Evolutionary conservation across 1,140 invertebrate genomes (phyloP), one percentile per base, ranked within the genome.

Genomic region (Dolichoris vasculosae): DNA sequence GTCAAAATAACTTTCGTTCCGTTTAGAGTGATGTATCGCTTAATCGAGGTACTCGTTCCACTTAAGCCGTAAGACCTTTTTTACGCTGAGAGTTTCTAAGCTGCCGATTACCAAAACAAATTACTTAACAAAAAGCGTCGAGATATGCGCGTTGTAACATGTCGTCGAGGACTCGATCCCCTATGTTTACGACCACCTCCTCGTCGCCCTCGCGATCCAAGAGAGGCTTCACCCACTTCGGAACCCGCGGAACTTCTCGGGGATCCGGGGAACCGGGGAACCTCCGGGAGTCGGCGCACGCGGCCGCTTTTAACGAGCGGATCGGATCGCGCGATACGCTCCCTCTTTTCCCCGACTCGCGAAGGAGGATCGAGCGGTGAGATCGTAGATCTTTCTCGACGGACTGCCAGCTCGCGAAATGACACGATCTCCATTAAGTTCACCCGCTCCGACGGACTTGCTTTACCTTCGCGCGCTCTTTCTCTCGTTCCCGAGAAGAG

Each of bases 261-360:
- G n/a, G n/a, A n/a, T n/a, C n/a, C n/a, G n/a, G n/a, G n/a, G n/a
- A n/a, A n/a, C n/a, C 32, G 40, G n/a, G 26, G 17, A 43, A 32
- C 38, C 69, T 73, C 11, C 35, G 40, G 59, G 63, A 69, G 48
- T 55, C 63, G 64, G 26, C 63, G 63, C 63, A n/a, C 30, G 63
- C 38, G 40, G 30, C 0, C 23, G 46, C 35, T 76, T 85, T 84
- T 86, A 87, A 87, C 77, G 75, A 87, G 80, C 59, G 82, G 82
- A 86, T 88, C 79, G 79, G 78, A 85, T 88, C 75, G 63, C 55
- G 40, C 83, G 87, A 88, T 86, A 86, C 73, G 46, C 64, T 73
- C 30, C 40, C 11, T 71, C 59, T 40, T 9, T 30, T 20, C 17
- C 20, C 63, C 26, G 32, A 38, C 64, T 17, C 23, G 38, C 51